Conservation (phyloP, 53 echinoderm and acorn worm genomes). For the Zoroaster sp. region DNA sequence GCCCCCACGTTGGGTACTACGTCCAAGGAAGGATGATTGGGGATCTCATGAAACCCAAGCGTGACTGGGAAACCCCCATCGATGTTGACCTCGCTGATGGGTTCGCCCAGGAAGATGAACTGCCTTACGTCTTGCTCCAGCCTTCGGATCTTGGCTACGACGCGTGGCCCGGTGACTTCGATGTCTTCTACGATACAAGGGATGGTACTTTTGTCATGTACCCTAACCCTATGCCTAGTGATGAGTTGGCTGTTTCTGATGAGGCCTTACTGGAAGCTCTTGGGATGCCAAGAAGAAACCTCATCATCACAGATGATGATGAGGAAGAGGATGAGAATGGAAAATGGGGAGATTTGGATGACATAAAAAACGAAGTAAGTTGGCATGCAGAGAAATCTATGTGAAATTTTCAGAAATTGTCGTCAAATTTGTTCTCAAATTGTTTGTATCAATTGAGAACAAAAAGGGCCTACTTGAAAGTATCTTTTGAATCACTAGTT, state of each 20-base stretch:
- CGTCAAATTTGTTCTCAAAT: too few species aligned
- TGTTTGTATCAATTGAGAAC: too few species aligned
- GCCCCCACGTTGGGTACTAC: conserved; percentile 37
- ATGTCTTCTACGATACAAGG: conserved; percentile 34
- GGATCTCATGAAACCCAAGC: conserved; percentile 34
- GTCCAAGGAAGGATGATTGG: conserved; percentile 42
- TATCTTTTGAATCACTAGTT: too few species aligned
- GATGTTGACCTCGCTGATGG: background rate
- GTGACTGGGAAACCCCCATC: background rate
- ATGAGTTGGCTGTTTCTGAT: background rate
- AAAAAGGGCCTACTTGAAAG: too few species aligned
- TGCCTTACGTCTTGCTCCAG: conserved; percentile 19
- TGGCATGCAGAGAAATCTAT: too few species aligned
- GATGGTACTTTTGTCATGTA: conserved; percentile 35
- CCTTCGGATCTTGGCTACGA: conserved; percentile 43
- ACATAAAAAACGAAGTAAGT: conserved; percentile 14
- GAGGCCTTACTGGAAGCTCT: conserved; percentile 36
- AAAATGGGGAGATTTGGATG: conserved; percentile 28
- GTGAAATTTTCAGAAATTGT: too few species aligned
- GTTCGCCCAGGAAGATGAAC: background rate
- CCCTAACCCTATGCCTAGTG: conserved; percentile 2
- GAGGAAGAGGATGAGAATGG: conserved; percentile 9
- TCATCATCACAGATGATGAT: background rate
- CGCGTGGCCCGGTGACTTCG: conserved; percentile 43
- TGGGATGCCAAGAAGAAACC: background rate